Percentiles rank a stretch among this genome's conserved stretches.
Evolutionary conservation across 2,113 vertebrate genomes (phyloP).

Genomic region (Platichthys flesus): DNA sequence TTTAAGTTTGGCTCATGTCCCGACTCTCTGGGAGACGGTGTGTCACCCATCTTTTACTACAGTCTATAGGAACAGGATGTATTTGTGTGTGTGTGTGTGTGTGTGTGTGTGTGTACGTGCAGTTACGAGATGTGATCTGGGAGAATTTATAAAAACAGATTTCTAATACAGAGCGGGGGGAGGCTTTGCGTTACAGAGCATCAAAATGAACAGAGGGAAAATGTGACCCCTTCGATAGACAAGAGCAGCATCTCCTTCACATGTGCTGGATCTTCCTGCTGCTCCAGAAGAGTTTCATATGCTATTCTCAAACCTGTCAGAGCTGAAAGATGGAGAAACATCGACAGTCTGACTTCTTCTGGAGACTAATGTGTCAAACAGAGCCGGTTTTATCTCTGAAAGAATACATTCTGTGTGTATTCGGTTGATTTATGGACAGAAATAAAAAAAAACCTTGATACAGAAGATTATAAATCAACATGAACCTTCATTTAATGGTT

Average conservation of each 20-base stretch:
- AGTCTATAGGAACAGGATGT: too few relatives aligned
- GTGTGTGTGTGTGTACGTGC: background rate
- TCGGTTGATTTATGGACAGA: background rate
- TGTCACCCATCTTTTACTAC: too few relatives aligned
- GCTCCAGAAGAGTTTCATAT: background rate
- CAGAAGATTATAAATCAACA: constrained; percentile 18
- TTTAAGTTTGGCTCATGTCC: too few relatives aligned
- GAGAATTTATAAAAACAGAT: background rate
- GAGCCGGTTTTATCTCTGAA: constrained; percentile 2
- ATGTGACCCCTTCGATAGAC: constrained; percentile 16
- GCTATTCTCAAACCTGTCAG: constrained; percentile 7
- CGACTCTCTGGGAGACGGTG: too few relatives aligned
- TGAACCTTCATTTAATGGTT: background rate
- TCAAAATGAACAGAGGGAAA: constrained; percentile 1
- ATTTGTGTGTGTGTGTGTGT: background rate
- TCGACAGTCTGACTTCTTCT: background rate
- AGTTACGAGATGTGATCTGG: constrained; percentile 1
- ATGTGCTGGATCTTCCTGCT: background rate
- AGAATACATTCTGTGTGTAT: background rate
- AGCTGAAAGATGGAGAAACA: constrained; percentile 16
- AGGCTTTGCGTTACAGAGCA: background rate
- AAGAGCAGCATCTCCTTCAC: constrained; percentile 10
- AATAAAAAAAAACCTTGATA: background rate
- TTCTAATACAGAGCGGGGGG: constrained; percentile 8
- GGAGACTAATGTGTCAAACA: constrained; percentile 4